Conservation (phyloP, 92 coral and sea anemone species). For the Scolanthus callimorphus region DNA sequence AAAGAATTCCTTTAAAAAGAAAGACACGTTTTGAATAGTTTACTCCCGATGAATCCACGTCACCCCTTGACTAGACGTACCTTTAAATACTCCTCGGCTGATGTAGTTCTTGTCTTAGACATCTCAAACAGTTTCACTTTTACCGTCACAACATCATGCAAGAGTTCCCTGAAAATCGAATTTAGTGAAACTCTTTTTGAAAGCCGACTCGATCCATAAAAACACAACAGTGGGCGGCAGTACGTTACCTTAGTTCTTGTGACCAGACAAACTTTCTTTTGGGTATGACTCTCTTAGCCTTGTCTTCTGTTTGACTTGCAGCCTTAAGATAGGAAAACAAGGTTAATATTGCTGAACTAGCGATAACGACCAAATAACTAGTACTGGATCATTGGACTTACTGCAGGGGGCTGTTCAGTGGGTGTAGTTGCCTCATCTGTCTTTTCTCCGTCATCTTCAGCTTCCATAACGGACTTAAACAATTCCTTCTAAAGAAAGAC, state of each 20-base stretch:
- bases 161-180: conserved; percentile 65
- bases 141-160: conserved; percentile 89
- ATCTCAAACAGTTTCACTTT: conserved; percentile 91
- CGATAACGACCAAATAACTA: too few relatives aligned
- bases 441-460: conserved; percentile 79
- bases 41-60: too few relatives aligned
- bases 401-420: conserved; percentile 53
- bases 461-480: conserved; percentile 82
- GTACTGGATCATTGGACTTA: too few relatives aligned
- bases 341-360: too few relatives aligned
- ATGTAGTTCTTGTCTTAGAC: conserved; percentile 87
- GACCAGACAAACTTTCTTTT: conserved; percentile 90
- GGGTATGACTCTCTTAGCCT: conserved; percentile 71
- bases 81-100: conserved; percentile 94
- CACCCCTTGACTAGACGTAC: too few relatives aligned
- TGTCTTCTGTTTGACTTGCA: conserved; percentile 53
- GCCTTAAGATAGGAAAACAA: neutral
- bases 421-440: conserved; percentile 73
- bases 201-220: too few relatives aligned
- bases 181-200: too few relatives aligned
- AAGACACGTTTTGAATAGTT: too few relatives aligned
- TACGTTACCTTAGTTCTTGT: conserved; percentile 72
- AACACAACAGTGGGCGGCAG: neutral
- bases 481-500: conserved; percentile 89
- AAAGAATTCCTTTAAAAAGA: conserved; percentile 60